These are phyloP conservation scores for Pogonophryne albipinna DNA, from an alignment of 2,797 vertebrate genomes.

Conservation along the genomic window DNA sequence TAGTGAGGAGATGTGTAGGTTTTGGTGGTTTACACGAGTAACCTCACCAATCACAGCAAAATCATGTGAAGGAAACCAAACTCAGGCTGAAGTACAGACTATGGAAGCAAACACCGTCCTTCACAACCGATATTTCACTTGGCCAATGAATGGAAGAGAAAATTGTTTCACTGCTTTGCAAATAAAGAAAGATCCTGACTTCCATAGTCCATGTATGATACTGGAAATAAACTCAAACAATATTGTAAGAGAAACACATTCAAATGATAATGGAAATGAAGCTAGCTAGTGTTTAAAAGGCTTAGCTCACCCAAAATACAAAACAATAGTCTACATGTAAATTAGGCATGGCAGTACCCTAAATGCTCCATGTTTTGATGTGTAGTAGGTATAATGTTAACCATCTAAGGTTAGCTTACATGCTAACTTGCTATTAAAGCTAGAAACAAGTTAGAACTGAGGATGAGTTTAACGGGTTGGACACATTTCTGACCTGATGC, in stretches of 20 bases:
- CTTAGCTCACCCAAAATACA: too few species aligned
- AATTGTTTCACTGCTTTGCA: not conserved
- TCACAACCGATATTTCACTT: not conserved
- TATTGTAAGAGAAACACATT: too few species aligned
- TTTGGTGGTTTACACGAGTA: constrained; percentile 28
- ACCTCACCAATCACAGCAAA: constrained; percentile 16
- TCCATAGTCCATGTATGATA: too few species aligned
- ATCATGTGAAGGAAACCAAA: not conserved
- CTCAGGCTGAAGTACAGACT: not conserved
- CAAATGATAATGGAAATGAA: too few species aligned
- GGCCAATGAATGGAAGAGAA: not conserved
- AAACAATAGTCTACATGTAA: too few species aligned
- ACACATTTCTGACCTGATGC: too few species aligned
- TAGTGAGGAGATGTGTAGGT: not conserved
- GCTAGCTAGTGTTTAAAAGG: too few species aligned
- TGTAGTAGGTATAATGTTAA: too few species aligned
- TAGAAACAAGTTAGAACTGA: not conserved
- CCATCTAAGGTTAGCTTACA: not conserved
- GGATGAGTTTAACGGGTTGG: not conserved
- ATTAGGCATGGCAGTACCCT: too few species aligned
- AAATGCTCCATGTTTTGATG: too few species aligned
- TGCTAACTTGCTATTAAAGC: not conserved
- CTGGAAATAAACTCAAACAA: too few species aligned
- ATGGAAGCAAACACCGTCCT: not conserved
- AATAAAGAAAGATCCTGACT: too few species aligned